Percentiles rank a stretch among this genome's conserved stretches.
These are phyloP conservation scores for Drosophila fuyamai DNA, from an alignment of 1,140 invertebrate species.

Conservation along the genomic window DNA sequence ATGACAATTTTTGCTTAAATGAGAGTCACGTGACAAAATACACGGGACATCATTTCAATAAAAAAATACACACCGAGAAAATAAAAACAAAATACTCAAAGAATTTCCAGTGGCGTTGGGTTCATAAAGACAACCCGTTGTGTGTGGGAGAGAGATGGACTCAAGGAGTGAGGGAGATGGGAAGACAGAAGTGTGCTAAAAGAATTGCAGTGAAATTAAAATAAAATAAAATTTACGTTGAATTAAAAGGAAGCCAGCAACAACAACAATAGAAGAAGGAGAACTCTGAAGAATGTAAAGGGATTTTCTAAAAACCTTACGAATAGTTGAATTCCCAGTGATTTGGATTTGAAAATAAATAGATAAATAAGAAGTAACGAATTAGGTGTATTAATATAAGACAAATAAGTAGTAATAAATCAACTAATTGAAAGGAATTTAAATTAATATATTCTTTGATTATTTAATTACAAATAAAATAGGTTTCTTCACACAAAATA, in stretches of 20 bases:
- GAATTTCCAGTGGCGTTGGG: slow-evolving; percentile 17
- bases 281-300: slow-evolving; percentile 19
- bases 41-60: slow-evolving; percentile 57
- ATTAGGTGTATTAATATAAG: background rate
- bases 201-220: slow-evolving; percentile 81
- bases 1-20: slow-evolving; percentile 38
- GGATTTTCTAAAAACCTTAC: background rate
- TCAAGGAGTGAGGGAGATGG: background rate
- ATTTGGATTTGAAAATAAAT: background rate
- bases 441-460: no score
- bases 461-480: no score
- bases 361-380: background rate
- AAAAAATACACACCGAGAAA: slow-evolving; percentile 20
- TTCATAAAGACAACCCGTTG: slow-evolving; percentile 39
- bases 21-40: slow-evolving; percentile 64
- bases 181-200: slow-evolving; percentile 52
- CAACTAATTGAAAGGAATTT: no score
- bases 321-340: slow-evolving; percentile 3
- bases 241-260: slow-evolving; percentile 71
- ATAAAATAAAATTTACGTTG: slow-evolving; percentile 83
- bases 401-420: no score
- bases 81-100: slow-evolving; percentile 19
- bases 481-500: no score
- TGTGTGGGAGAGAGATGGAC: slow-evolving; percentile 1
- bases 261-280: slow-evolving; percentile 15